Base-by-base conservation (phyloP, 2,113 vertebrate genomes). In the Corydoras maculifer region DNA sequence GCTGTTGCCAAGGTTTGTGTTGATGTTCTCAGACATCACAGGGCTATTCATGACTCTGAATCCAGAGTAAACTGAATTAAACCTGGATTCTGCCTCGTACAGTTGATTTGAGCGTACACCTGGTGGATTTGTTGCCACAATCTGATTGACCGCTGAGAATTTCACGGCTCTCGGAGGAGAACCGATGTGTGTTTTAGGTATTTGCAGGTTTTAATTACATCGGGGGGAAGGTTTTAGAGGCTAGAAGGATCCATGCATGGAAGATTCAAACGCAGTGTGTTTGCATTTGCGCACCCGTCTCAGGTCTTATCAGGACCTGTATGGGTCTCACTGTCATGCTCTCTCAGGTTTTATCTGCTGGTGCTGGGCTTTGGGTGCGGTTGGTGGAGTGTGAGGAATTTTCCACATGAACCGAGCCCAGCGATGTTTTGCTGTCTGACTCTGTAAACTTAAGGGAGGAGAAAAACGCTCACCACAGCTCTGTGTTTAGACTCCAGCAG, bases 371-470 rank as follows among this genome's bases (percentile, higher is more conserved):
- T 53, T 51, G 51, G 65, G 65, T 68, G 69, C 31, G 53, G 70
- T 65, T 58, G 59, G 25, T 62, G 29, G 29, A 63, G 68, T 50
- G 43, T 63, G 72, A 74, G 58, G 50, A 74, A 68, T 74, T 60
- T 74, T 68, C 65, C 65, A 30, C 58, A 67, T 59, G 12, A 29
- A 30, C 25, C 13, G 58, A 73, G 58, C 18, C 15, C 29, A 66
- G 29, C 12, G 31, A 53, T 54, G 48, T 31, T 63, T 61, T 43
- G 35, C 12, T 7, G 15, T 61, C 57, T 68, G 65, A 35, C 2
- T 35, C 30, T 70, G 15, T 30, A 30, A n/a, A 53, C 7, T 18
- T 70, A 18, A 64, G 30, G 73, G 35, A 68, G 50, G 15, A 13
- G 29, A 63, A 50, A 64, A 18, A 5, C 12, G 9, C 7, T 43